These are phyloP conservation scores for Lacerta viridis DNA, from an alignment of 2,797 vertebrate species.

Conservation along the genomic window DNA sequence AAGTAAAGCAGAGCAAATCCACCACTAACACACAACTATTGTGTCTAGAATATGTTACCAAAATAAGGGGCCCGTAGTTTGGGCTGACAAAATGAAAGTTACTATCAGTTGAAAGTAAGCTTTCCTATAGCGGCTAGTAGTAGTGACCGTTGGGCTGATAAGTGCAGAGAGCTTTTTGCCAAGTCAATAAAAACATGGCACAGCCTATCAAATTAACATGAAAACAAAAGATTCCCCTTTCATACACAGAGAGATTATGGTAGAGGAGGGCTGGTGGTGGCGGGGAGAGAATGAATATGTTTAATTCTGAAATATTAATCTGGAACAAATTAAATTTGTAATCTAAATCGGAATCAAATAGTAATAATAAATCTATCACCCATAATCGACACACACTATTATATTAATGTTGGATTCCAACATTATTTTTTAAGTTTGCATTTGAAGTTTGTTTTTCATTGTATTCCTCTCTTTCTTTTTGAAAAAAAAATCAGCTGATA, in stretches of 20 bases:
- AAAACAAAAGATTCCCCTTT: constrained; percentile 13
- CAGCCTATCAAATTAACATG: constrained; percentile 15
- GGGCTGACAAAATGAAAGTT: not conserved
- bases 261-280: not conserved
- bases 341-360: constrained; percentile 67
- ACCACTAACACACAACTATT: no score
- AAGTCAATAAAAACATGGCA: constrained; percentile 10
- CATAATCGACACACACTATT: constrained; percentile 70
- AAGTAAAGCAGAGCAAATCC: no score
- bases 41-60: no score
- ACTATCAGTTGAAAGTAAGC: not conserved
- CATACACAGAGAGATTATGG: not conserved
- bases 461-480: constrained; percentile 69
- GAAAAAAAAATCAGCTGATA: constrained; percentile 74
- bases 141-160: not conserved
- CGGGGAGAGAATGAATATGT: not conserved
- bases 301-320: constrained; percentile 4
- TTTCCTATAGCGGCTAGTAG: not conserved
- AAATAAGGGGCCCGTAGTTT: no score
- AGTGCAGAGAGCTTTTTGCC: not conserved
- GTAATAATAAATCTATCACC: constrained; percentile 79
- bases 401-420: constrained; percentile 80
- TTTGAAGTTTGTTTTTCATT: constrained; percentile 79
- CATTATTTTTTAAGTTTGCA: constrained; percentile 80
- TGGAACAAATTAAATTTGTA: constrained; percentile 31